These are phyloP conservation scores for Eilema griseolum DNA, from an alignment of 2,888 invertebrate genomes.

Conservation along the genomic window DNA sequence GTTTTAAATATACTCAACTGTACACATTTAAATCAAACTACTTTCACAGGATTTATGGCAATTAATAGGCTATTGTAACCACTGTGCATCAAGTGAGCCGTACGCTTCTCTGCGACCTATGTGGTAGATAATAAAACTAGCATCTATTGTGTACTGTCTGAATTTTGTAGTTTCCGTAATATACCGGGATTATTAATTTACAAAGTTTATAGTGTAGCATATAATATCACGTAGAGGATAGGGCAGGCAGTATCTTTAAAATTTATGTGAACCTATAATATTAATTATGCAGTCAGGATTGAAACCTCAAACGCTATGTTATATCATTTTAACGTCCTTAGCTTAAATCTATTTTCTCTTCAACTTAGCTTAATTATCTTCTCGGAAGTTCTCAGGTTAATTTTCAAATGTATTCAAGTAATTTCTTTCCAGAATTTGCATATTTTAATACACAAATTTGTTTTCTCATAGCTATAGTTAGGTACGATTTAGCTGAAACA, in stretches of 20 bases:
- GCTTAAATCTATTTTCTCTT: not conserved
- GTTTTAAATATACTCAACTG: not conserved
- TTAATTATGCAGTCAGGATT: not conserved
- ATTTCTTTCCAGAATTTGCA: not conserved
- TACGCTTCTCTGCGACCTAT: too few species aligned
- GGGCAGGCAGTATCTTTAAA: not conserved
- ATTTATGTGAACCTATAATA: not conserved
- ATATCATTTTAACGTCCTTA: conserved; percentile 7
- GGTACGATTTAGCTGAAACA: too few species aligned
- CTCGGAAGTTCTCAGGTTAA: not conserved
- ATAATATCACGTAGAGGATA: too few species aligned
- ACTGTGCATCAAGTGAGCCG: too few species aligned
- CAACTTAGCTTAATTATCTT: not conserved
- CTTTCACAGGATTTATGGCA: not conserved
- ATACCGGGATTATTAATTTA: too few species aligned
- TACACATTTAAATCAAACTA: not conserved
- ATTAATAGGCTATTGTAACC: too few species aligned
- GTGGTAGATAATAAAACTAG: too few species aligned
- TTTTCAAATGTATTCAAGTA: not conserved
- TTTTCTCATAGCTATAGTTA: not conserved
- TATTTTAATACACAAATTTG: not conserved
- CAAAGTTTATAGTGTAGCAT: too few species aligned
- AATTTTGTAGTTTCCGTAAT: too few species aligned
- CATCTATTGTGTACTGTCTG: too few species aligned
- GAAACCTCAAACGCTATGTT: not conserved